Evolutionary conservation across 2,888 invertebrate species (phyloP), one percentile per base, ranked within the genome.

Genomic region (Hypomecis punctinalis): DNA sequence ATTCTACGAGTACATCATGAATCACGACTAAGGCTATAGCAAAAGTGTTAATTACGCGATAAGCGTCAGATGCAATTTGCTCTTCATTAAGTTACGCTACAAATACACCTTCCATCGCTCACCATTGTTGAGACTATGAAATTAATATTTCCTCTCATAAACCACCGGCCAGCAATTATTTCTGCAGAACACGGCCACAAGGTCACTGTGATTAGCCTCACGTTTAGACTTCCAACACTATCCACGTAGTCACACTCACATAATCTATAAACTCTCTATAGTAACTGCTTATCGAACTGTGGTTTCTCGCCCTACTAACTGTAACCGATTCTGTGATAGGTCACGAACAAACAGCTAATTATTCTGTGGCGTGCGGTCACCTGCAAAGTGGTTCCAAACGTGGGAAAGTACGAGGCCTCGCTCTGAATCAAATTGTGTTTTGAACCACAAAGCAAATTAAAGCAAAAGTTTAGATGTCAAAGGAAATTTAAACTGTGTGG

Each of bases 331-430:
- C 64, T 64, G 55, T 51, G 54, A 39, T 45, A 39, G 46, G 54
- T 60, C 64, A 64, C 59, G 59, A 46, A 60, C 11, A 35, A 51
- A 64, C 64, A 51, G 51, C 55, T 60, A 56, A 56, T 60, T 55
- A 56, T 56, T 60, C 64, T 64, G 64, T 36, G 57, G 33, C 39
- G 49, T 40, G 55, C 55, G 64, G 64, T 64, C 64, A 64, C 64
- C 60, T 60, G 64, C 55, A 39, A 42, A 55, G 46, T 51, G 49
- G 48, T 46, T 11, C 8, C 35, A 59, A 59, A 67, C 69, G 72
- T 70, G 70, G 67, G 72, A 72, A 72, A 72, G 67, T 66, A 59
- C 62, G 55, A 35, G 57, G 61, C 67, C 72, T 63, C 63, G 68
- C 62, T 63, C 63, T 47, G 49, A 62, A 40, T 52, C 8, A 53